Base-by-base conservation (phyloP, 1,140 invertebrate genomes). In the Vanessa tameamea region DNA sequence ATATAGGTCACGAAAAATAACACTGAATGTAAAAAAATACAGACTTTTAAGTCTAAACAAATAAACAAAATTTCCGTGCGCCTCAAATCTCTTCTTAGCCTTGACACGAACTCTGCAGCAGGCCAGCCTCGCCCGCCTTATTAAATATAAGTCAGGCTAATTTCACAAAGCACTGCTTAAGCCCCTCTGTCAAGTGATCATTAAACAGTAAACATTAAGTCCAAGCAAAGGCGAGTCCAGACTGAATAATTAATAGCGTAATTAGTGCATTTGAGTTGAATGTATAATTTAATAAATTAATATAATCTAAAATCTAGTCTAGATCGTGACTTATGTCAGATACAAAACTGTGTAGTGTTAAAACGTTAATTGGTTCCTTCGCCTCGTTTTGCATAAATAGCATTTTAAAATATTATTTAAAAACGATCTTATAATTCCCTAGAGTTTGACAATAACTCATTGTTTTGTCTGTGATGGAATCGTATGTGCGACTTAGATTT, bases 111-210 rank as follows among this genome's bases (percentile, higher is more conserved):
- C 20, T 61, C 23, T 57, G 53, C 20, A 13, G 53, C 53, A 57
- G 57, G 57, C 57, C 26, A 37, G 15, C 57, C 43, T 59, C 13
- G 53, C 66, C n/a, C 51, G 51, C n/a, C 37, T 43, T 69, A 69
- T 69, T 69, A 69, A 69, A 69, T 69, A 69, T 69, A 69, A 53
- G 37, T 20, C 53, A 69, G 15, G 43, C 53, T 69, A 57, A 69
- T 69, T 37, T 50, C 31, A 47, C 66, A 69, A 69, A 69, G 66
- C 66, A 57, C 66, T 57, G 20, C 55, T 31, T 57, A 26, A 57
- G 51, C 66, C 43, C 31, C 65, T 55, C 31, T 16, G 53, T 53
- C 65, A 55, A 55, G n/a, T 69, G 51, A 55, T 69, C 53, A 69
- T 69, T 66, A 51, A 51, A 66, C 50, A 51, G 64, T 51, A 66